Conservation (phyloP, 2,797 vertebrate genomes). For the Octomys mimax region DNA sequence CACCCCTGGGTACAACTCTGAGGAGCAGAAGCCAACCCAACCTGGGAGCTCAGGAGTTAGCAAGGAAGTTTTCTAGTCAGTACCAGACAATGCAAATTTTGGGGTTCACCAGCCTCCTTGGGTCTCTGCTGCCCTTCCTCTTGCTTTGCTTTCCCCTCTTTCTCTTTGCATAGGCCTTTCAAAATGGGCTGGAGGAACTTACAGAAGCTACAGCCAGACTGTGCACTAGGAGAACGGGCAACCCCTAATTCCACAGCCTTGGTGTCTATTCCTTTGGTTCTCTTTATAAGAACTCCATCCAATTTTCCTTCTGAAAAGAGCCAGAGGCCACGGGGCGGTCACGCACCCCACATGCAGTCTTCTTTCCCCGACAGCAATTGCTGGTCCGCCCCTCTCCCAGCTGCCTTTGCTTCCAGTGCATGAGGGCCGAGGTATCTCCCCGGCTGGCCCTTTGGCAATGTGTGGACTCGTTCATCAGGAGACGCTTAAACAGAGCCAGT, state of each 20-base stretch:
- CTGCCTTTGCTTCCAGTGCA: neutral
- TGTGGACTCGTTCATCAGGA: conserved; percentile 13
- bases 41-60: rapidly evolving
- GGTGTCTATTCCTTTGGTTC: conserved; percentile 54
- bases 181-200: neutral
- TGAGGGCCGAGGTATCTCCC: neutral
- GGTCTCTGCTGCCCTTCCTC: neutral
- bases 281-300: conserved; percentile 46
- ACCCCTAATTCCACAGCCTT: conserved; percentile 16
- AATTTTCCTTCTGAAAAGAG: neutral
- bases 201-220: neutral
- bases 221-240: too few relatives aligned
- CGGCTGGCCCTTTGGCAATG: neutral
- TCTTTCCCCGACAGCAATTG: neutral
- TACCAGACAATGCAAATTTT: neutral
- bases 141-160: neutral
- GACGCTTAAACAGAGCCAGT: conserved; percentile 9
- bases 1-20: neutral
- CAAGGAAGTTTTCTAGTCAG: neutral
- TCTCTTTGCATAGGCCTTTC: neutral
- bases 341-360: rapidly evolving
- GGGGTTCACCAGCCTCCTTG: neutral
- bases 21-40: neutral
- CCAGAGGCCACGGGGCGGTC: neutral
- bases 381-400: neutral